Evolutionary conservation across 2,888 invertebrate genomes (phyloP).

Genomic region (Neoscelio sp.): DNA sequence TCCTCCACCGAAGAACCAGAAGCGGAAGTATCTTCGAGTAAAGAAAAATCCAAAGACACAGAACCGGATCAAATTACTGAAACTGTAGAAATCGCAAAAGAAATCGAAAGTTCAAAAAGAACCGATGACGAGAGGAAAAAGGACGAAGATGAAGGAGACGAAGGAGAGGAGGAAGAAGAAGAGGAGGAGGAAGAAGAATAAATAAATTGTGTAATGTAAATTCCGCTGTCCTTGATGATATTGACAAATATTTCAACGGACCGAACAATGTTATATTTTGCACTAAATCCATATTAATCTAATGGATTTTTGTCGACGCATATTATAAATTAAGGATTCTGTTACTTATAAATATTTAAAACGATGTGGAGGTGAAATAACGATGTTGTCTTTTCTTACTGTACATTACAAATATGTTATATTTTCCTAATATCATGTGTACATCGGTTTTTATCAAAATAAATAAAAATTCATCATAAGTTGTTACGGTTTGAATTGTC

Average conservation of each 20-base stretch:
- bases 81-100: slow-evolving; percentile 43
- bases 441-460: slow-evolving; percentile 56
- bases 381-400: slow-evolving; percentile 52
- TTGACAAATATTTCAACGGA: slow-evolving; percentile 64
- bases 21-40: slow-evolving; percentile 41
- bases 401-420: slow-evolving; percentile 53
- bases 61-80: no score
- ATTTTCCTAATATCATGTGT: slow-evolving; percentile 58
- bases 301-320: slow-evolving; percentile 48
- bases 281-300: slow-evolving; percentile 42
- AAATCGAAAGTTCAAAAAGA: background rate
- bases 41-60: slow-evolving; percentile 45
- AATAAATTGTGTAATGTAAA: slow-evolving; percentile 6
- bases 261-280: slow-evolving; percentile 34
- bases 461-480: slow-evolving; percentile 16
- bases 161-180: slow-evolving; percentile 76
- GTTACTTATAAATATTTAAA: slow-evolving; percentile 44
- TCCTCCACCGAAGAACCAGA: slow-evolving; percentile 15
- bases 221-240: slow-evolving; percentile 52
- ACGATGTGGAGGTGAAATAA: slow-evolving; percentile 24
- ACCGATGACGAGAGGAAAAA: background rate
- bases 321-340: slow-evolving; percentile 19
- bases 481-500: background rate
- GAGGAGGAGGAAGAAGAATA: slow-evolving; percentile 58
- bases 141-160: slow-evolving; percentile 76